Base-by-base conservation (phyloP, 2,113 vertebrate species). In the Piliocolobus tephrosceles region DNA sequence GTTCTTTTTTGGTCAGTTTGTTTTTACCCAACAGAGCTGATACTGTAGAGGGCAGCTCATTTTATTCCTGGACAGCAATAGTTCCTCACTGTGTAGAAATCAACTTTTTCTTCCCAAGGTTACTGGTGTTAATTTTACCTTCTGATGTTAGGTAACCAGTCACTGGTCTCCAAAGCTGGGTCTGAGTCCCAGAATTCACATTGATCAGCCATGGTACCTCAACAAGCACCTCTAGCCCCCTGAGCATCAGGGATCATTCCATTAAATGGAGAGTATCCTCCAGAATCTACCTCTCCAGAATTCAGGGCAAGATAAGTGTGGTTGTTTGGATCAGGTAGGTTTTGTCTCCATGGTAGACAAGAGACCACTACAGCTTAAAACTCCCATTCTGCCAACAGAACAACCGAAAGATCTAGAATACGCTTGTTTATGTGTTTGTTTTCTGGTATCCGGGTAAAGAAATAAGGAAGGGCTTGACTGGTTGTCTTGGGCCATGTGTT, bases 191-290 rank as follows among this genome's bases (percentile, higher is more conserved):
- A 45, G n/a, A 3, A 2, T 25, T 2, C 35, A 64, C 16, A 16
- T 12, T 17, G 22, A 1, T 32, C 22, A 27, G 9, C 47, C 3
- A 0, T 6, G 22, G 25, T 38, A 79, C 1, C 22, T 17, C 6
- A 61, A 50, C 9, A n/a, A 32, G 23, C 17, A 25, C 22, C 35
- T 57, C 38, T 11, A 52, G 25, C 11, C 3, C 11, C 2, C 27
- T 75, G 50, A 50, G 75, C 1, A 45, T 30, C 14, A 2, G 27
- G 10, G 7, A 6, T 64, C 50, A 45, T 68, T 17, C 57, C 40
- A 0, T 2, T 25, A 43, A 47, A 2, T 23, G 11, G 23, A 23
- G 17, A 85, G 0, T 17, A 13, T 76, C 50, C 52, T 4, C 8
- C 32, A 6, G 7, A 18, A 7, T 23, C 40, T n/a, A 0, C 1